phyloP scores from a whole-genome alignment of 2,888 invertebrate genomes.

The Rhogogaster chlorosoma region DNA sequence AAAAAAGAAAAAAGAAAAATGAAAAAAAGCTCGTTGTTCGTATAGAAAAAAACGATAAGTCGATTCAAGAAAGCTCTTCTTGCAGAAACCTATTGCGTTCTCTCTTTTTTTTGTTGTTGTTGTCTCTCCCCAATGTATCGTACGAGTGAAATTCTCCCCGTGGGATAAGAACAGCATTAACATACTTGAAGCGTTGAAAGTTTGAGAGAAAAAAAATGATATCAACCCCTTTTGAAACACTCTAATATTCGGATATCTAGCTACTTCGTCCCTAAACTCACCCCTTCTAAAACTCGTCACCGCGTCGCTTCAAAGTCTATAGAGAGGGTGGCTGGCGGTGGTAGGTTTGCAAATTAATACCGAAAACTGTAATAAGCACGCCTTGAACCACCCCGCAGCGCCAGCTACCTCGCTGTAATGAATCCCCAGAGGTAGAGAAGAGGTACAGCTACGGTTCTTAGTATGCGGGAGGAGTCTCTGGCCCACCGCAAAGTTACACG shows the following conservation, averaged over 20 bases:
- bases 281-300: constrained; percentile 7
- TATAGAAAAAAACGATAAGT: neutral
- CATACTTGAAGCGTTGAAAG: neutral
- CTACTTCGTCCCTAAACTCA: neutral
- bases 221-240: neutral
- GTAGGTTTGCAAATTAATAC: constrained; percentile 63
- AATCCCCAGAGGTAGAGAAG: constrained; percentile 56
- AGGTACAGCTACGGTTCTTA: constrained; percentile 53
- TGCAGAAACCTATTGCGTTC: neutral
- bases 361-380: constrained; percentile 65
- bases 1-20: no score
- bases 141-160: neutral
- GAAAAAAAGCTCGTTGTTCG: neutral
- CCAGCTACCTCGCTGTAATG: constrained; percentile 60
- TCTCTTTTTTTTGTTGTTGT: neutral
- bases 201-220: neutral
- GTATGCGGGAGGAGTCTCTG: constrained; percentile 54
- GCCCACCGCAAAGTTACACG: constrained; percentile 41
- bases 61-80: neutral
- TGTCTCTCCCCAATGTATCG: neutral
- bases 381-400: constrained; percentile 59
- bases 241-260: neutral
- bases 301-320: constrained; percentile 18
- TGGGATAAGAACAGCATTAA: neutral
- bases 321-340: neutral